Evolutionary conservation across 2,113 vertebrate genomes (phyloP).

Genomic region (Hylia prasina): DNA sequence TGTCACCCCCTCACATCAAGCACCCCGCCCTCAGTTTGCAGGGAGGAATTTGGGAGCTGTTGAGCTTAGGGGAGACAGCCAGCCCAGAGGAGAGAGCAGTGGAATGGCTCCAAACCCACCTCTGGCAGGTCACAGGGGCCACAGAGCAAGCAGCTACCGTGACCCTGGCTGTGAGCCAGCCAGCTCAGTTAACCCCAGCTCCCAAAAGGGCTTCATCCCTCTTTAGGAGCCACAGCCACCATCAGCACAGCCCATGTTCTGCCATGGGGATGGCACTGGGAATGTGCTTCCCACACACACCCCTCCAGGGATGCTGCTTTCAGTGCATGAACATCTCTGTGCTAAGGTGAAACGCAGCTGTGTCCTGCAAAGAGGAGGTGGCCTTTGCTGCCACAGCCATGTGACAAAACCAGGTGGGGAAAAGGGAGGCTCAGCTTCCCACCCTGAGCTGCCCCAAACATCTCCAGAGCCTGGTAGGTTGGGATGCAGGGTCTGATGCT

Average conservation of each 20-base stretch:
- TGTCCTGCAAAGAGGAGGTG: background rate
- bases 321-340: background rate
- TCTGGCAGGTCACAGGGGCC: background rate
- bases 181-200: rapidly evolving
- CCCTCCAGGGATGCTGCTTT: background rate
- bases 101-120: background rate
- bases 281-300: no score
- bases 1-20: background rate
- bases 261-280: rapidly evolving
- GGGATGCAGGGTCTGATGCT: background rate
- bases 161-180: background rate
- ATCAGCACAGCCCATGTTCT: rapidly evolving
- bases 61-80: background rate
- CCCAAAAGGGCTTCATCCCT: background rate
- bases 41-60: background rate
- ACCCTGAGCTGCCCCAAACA: background rate
- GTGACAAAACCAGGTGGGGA: background rate
- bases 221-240: background rate
- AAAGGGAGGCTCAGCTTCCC: background rate
- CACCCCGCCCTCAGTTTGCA: background rate
- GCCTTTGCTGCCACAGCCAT: background rate
- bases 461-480: background rate
- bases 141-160: background rate
- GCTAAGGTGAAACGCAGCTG: background rate
- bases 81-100: background rate